Percentiles rank a stretch among this genome's conserved stretches.
These are phyloP conservation scores for Podarcis lilfordi DNA, from an alignment of 2,797 vertebrate species.

Conservation along the genomic window DNA sequence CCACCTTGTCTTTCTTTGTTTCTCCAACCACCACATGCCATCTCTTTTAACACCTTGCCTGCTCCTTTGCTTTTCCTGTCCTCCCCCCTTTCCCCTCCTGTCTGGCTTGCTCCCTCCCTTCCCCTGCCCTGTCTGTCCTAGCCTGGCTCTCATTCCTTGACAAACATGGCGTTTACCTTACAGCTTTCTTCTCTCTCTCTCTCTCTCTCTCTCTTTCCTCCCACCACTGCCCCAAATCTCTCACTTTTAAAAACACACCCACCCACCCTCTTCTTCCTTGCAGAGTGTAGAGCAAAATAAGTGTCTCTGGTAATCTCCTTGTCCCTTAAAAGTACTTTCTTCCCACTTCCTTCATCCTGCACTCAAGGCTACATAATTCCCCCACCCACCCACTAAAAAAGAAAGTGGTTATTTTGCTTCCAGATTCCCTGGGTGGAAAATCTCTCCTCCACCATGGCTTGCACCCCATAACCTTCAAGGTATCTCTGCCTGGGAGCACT, in stretches of 20 bases:
- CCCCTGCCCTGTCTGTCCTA: slow-evolving; percentile 61
- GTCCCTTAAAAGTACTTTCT: background rate
- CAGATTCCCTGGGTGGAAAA: no score
- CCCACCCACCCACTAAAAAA: no score
- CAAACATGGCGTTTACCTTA: slow-evolving; percentile 76
- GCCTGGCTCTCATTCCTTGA: slow-evolving; percentile 67
- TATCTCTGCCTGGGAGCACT: background rate
- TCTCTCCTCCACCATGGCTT: background rate
- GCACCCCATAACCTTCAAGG: background rate
- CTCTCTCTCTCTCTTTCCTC: background rate
- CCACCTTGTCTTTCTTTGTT: background rate
- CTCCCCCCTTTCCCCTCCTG: slow-evolving; percentile 56
- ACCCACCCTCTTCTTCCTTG: background rate
- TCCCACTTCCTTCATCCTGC: background rate
- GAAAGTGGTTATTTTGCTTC: background rate
- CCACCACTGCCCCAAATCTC: background rate
- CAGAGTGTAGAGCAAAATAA: no score
- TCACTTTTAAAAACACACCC: background rate
- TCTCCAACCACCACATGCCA: background rate
- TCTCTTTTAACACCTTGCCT: slow-evolving; percentile 12
- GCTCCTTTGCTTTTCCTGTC: slow-evolving; percentile 27
- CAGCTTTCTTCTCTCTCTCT: no score
- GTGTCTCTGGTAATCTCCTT: background rate
- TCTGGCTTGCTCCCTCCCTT: slow-evolving; percentile 37
- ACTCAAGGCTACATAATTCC: background rate